Evolutionary conservation across 2,113 vertebrate genomes (phyloP), one percentile per base, ranked within the genome.

Genomic region (Dicrurus megarhynchus): DNA sequence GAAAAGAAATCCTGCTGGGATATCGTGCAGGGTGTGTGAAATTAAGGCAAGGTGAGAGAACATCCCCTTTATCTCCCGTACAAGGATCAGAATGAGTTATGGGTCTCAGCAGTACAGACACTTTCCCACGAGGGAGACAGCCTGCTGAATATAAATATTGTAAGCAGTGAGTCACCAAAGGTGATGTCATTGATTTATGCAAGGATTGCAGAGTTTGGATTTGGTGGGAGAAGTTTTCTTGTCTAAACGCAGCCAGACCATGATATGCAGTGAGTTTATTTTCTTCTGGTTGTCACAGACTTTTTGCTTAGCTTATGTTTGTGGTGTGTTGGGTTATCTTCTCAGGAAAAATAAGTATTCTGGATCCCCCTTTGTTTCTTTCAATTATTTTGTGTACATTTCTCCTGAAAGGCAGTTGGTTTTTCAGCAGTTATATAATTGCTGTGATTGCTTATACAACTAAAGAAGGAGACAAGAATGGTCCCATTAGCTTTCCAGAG

Each of bases 11-110:
- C 93, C 60, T 93, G 26, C 87, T 98, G 98, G 98, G 97, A 97
- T 65, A 86, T 96, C 77, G 70, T 98, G 94, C 97, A 96, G 90
- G 96, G 92, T 42, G 63, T 97, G 97, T 98, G 78, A 96, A 91
- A 93, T 94, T 97, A 92, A 97, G 95, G 59, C 97, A 98, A 98
- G 98, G 98, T 99, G 95, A 85, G 92, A 79, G 55, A 53, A 50
- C 68, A 68, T 28, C 63, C 75, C 94, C 61, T 84, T 56, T 70
- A 90, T 61, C 65, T 90, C 39, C n/a, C 14, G 9, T 80, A 39
- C 39, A 76, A 79, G 61, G 64, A 81, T 50, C 46, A 71, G 60
- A 86, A 80, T 63, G 68, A 88, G n/a, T 63, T 65, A 64, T 88
- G 59, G 92, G 52, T 63, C 82, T 91, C 85, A 95, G 53, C 67